Base-by-base conservation (phyloP, 1,140 invertebrate species). In the Trichogramma pretiosum region DNA sequence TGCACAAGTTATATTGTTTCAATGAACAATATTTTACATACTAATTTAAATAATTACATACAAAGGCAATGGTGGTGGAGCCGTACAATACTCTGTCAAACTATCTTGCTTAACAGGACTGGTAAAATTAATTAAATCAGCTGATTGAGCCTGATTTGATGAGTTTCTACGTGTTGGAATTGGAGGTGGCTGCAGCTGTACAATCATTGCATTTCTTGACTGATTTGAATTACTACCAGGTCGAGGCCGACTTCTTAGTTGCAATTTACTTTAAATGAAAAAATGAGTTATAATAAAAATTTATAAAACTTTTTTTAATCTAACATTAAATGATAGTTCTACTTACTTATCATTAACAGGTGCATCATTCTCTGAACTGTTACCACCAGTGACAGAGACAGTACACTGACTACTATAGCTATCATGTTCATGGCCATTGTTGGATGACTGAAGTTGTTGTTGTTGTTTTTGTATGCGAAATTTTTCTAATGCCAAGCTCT, bases 401-500 rank as follows among this genome's bases (percentile, higher is more conserved):
- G 56, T 46, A 22, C 58, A 58, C 50, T 66, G 48, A 30, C 46
- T 14, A 46, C 22, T 30, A 30, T 49, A 57, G 14, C 42, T 34
- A 45, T 63, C 50, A 8, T 56, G 58, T 10, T 52, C 52, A 48
- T 55, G 55, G 33, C 53, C 52, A 2, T 45, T 55, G 23, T 52
- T 33, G 39, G 37, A 44, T 10, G 5, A 19, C 21, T 26, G 45
- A 40, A 50, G 60, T 5, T 68, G 61, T 13, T 56, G 57, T 49
- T 72, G 67, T 50, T 75, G 67, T 53, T 79, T 80, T 60, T 82
- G 76, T 35, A 82, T 75, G 59, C 79, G 76, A 67, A 87, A 88
- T 62, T 87, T 81, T 63, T 91, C 87, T 55, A 89, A 69, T 7
- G 85, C 87, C 48, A 88, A 73, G 61, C 81, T 87, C 71, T 90